Evolutionary conservation across 2,113 vertebrate genomes (phyloP).

Genomic region (Oncorhynchus gorbuscha): DNA sequence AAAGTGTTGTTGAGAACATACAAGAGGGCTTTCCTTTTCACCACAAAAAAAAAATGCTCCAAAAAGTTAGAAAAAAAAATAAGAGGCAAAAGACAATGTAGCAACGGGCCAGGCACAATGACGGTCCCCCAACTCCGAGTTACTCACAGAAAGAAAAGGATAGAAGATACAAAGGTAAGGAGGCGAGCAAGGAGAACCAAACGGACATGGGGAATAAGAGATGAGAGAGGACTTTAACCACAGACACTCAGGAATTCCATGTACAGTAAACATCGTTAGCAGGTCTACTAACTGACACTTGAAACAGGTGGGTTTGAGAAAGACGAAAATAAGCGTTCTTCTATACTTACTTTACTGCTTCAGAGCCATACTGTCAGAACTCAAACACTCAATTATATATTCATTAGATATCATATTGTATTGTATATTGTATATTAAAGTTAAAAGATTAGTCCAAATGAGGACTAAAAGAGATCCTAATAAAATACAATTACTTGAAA

Average conservation of each 20-base stretch:
- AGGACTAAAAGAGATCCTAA: too few species aligned
- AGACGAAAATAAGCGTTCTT: too few species aligned
- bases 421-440: too few species aligned
- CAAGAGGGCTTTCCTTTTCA: constrained; percentile 26
- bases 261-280: constrained; percentile 5
- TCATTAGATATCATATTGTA: too few species aligned
- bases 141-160: constrained; percentile 97
- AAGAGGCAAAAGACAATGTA: constrained; percentile 32
- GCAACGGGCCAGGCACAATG: constrained; percentile 56
- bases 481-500: too few species aligned
- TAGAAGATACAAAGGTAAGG: constrained; percentile 90
- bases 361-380: too few species aligned
- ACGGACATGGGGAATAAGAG: constrained; percentile 89
- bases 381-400: too few species aligned
- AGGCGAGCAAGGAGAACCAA: constrained; percentile 90
- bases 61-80: constrained; percentile 35
- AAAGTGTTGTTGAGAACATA: constrained; percentile 35
- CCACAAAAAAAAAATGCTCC: constrained; percentile 58
- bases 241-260: constrained; percentile 30
- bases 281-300: too few species aligned
- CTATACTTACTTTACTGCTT: too few species aligned
- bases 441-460: too few species aligned
- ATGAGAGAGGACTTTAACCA: constrained; percentile 59
- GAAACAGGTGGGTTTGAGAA: too few species aligned
- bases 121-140: constrained; percentile 61